Evolutionary conservation across 2,797 vertebrate species (phyloP), one percentile per base, ranked within the genome.

Genomic region (Leptatherina wallacei): DNA sequence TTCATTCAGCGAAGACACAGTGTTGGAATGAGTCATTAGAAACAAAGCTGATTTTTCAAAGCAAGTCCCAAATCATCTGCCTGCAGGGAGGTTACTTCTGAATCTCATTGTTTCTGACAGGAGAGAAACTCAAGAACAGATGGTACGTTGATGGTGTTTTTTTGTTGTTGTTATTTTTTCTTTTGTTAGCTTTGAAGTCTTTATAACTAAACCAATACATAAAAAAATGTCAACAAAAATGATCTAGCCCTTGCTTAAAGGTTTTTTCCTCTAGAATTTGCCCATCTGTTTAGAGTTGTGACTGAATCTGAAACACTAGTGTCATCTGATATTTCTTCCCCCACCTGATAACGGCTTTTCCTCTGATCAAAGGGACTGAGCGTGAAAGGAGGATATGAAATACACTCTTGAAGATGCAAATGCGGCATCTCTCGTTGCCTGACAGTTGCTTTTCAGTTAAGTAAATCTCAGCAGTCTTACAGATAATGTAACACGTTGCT

Each of bases 401-500:
- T 66, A 52, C 42, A 78, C 78, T 30, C 47, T 57, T 76, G 22
- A 57, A 27, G 33, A 83, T 70, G 61, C 60, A 65, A 75, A 84
- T 78, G 55, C 59, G 62, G 65, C 71, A 47, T 73, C 61, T 57
- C 81, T 79, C 61, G 29, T 30, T 66, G 71, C 63, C 69, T 40
- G 61, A 80, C 68, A 54, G 57, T 70, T 64, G 63, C 83, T 85
- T 64, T 78, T 86, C 74, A 74, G 32, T 65, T 44, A 40, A 69
- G 61, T 65, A 72, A 71, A 72, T 73, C 73, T 76, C 74, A 47
- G 69, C 54, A 68, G 67, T 87, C 83, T 85, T 81, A 69, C 69
- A 65, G 78, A 89, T 90, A 91, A 89, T 88, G 83, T 88, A 91
- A 88, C 91, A 92, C 91, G 92, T 92, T 92, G 91, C 77, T 87